Conservation (phyloP, 2,797 vertebrate species). For the Hirundo rustica region DNA sequence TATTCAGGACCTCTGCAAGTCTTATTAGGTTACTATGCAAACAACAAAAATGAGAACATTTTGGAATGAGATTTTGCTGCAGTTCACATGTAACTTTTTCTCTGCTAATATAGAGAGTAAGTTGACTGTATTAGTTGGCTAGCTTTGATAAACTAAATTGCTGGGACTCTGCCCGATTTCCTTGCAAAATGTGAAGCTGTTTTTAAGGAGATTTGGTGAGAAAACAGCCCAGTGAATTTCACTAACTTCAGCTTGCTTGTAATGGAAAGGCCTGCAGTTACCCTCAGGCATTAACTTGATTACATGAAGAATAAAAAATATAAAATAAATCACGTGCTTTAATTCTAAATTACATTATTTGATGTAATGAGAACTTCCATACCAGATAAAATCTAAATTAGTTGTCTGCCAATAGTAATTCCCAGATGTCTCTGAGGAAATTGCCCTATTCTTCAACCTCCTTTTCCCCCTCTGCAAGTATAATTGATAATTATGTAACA, state of each 20-base stretch:
- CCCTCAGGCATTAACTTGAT: constrained; percentile 38
- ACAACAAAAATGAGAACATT: constrained; percentile 1
- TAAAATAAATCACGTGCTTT: constrained; percentile 65
- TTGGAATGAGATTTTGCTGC: neutral
- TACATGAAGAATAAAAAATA: constrained; percentile 44
- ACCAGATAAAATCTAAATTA: constrained; percentile 56
- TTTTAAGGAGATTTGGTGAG: constrained; percentile 36
- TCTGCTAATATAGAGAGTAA: neutral
- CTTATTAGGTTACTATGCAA: neutral
- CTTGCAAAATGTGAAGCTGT: constrained; percentile 32
- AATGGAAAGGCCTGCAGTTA: constrained; percentile 6
- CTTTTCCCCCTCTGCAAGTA: neutral
- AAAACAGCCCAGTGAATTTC: constrained; percentile 26
- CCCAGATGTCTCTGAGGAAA: constrained; percentile 52
- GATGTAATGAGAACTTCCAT: constrained; percentile 58
- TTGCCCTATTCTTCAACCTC: constrained; percentile 61
- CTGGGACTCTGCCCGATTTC: constrained; percentile 27
- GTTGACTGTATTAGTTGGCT: neutral
- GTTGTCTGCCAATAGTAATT: constrained; percentile 60
- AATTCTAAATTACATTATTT: constrained; percentile 56
- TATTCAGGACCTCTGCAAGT: neutral
- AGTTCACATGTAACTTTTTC: neutral
- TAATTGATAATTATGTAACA: constrained; percentile 57
- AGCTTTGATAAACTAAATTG: constrained; percentile 23
- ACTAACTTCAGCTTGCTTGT: neutral